Conservation (phyloP, 2,888 invertebrate genomes). For the Nymphalis c-album region DNA sequence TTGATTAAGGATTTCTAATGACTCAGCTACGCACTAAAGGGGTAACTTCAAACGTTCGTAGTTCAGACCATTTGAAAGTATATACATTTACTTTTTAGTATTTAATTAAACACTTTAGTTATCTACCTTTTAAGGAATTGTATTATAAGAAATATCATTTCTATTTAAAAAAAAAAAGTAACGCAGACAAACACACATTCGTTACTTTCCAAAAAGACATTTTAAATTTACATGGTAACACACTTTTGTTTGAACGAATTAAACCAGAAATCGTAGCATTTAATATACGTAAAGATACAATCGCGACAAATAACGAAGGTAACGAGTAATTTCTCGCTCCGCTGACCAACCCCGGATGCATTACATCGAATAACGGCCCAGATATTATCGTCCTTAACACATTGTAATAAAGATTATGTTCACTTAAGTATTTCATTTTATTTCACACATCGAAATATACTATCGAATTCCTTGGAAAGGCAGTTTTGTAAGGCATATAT, state of each 20-base stretch:
- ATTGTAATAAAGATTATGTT: constrained; percentile 3
- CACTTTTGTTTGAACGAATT: neutral
- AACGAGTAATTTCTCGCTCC: constrained; percentile 56
- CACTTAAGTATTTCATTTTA: neutral
- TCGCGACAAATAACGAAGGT: constrained; percentile 37
- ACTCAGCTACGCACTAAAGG: no score
- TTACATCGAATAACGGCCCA: constrained; percentile 13
- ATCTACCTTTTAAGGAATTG: no score
- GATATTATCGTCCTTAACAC: constrained; percentile 26
- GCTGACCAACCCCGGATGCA: constrained; percentile 44
- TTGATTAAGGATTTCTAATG: no score
- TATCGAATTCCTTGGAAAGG: constrained; percentile 3
- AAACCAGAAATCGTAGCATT: constrained; percentile 26
- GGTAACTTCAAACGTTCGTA: no score
- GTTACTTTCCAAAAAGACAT: no score
- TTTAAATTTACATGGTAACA: neutral
- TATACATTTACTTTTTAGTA: no score
- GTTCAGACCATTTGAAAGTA: no score
- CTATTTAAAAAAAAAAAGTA: no score
- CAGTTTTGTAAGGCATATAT: neutral
- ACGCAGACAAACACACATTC: no score
- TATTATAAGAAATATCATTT: no score
- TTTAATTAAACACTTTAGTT: no score
- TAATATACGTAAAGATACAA: constrained; percentile 24
- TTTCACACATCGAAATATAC: neutral